Percentiles rank a stretch among this genome's conserved stretches.
Evolutionary conservation across 2,113 vertebrate genomes (phyloP).

Genomic region (Dasypus novemcinctus): DNA sequence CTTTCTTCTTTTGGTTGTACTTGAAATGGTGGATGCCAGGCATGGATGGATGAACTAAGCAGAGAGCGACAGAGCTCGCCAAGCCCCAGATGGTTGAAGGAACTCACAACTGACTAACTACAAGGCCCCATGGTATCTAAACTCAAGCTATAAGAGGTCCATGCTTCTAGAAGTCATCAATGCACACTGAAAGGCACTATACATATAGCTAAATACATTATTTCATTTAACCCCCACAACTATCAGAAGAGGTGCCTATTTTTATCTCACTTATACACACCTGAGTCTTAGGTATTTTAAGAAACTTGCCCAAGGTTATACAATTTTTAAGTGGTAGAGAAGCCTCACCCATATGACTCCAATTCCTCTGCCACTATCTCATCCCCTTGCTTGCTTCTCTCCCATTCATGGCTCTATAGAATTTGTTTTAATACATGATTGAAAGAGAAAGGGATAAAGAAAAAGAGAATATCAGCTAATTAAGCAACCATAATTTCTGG

Average conservation of each 20-base stretch:
- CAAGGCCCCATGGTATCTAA: background rate
- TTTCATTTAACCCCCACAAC: background rate
- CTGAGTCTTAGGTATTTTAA: background rate
- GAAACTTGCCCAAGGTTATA: background rate
- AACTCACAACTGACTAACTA: background rate
- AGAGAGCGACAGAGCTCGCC: background rate
- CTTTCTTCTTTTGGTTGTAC: background rate
- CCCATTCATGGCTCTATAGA: background rate
- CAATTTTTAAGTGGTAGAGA: background rate
- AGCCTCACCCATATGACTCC: background rate
- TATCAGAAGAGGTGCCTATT: background rate
- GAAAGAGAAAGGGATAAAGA: background rate
- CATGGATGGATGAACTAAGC: background rate
- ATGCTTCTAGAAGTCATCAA: background rate
- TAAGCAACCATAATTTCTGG: background rate
- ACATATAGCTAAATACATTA: background rate
- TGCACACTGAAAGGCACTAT: background rate
- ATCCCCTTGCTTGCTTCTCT: background rate
- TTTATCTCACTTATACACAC: background rate
- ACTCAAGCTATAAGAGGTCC: background rate
- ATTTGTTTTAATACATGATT: background rate
- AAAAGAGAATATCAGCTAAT: background rate
- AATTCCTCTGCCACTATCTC: background rate
- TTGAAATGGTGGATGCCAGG: background rate
- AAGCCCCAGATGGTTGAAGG: background rate